Base-by-base conservation (phyloP, 2,888 invertebrate genomes). In the Lacanobia wlatinum region DNA sequence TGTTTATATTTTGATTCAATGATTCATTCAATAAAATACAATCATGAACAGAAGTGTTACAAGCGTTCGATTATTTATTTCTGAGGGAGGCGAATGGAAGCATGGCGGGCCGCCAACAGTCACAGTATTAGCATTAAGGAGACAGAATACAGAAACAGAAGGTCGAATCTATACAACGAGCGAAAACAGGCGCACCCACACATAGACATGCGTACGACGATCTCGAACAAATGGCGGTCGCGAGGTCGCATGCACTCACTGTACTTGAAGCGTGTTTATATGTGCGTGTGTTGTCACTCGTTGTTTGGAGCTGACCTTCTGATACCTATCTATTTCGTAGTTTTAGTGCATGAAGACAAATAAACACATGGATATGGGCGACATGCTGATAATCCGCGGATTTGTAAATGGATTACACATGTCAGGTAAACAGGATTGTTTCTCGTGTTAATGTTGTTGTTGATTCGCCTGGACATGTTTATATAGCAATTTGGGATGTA, bases 11-110 rank as follows among this genome's bases (percentile, higher is more conserved):
- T 81, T 56, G 77, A 72, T 69, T 66, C 60, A 63, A 73, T 86
- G 87, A 87, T 76, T 88, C 85, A 87, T 71, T 72, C 68, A 62
- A 59, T 72, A n/a, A 60, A 71, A 69, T 62, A 76, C 53, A 82
- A 73, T 76, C 70, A 34, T 58, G 66, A 50, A 70, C 76, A 76
- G 66, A 70, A 76, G 79, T 73, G 81, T 72, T 46, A 58, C 67
- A 75, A 10, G 21, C 62, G 62, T 70, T 70, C 65, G 69, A 74
- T 60, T 82, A 83, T 86, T 80, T 73, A 82, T 82, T 84, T 84
- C 28, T 23, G 68, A 68, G 61, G 60, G 55, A 67, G 46, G 21
- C 81, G 73, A 81, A 77, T 81, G 77, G 50, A 72, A 60, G 46
- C 55, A 76, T 82, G 82, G 84, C 82, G 46, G 55, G 4, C 8